Percentiles rank a stretch among this genome's conserved stretches.
These are phyloP conservation scores for Rhynchotus rufescens DNA, from an alignment of 2,797 vertebrate species.

Conservation along the genomic window DNA sequence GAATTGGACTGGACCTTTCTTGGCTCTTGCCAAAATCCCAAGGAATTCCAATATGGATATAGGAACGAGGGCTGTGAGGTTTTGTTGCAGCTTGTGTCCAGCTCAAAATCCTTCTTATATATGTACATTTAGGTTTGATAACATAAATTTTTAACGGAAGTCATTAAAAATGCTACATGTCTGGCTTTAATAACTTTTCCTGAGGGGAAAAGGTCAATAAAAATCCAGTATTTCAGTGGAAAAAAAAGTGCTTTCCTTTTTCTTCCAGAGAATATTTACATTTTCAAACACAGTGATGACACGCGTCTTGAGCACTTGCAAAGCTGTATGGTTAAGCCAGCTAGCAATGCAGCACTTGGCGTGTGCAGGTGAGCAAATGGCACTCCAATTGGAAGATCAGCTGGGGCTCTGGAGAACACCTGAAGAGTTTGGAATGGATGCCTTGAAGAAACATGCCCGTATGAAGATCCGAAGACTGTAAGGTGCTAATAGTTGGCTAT, in stretches of 20 bases:
- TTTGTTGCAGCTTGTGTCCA: not conserved
- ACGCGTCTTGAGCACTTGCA: not conserved
- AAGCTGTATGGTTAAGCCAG: not conserved
- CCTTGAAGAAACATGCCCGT: not conserved
- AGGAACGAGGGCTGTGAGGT: not conserved
- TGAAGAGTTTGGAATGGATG: not conserved
- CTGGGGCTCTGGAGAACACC: not conserved
- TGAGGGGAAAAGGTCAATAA: rapidly evolving
- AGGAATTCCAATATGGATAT: not conserved
- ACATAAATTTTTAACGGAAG: too few relatives aligned
- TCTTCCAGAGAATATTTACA: not conserved
- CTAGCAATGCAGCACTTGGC: not conserved
- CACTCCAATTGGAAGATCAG: not conserved
- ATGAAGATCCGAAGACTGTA: constrained; percentile 3
- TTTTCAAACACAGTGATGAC: not conserved
- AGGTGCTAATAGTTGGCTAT: not conserved
- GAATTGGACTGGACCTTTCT: not conserved
- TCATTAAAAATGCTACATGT: not conserved
- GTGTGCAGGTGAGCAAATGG: not conserved
- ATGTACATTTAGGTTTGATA: not conserved
- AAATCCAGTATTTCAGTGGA: not conserved
- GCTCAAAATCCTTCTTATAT: not conserved
- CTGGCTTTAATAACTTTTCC: not conserved
- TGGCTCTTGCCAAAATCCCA: not conserved
- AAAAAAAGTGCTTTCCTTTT: not conserved